phyloP scores from a whole-genome alignment of 1,140 invertebrate genomes.

The Harpegnathos saltator region DNA sequence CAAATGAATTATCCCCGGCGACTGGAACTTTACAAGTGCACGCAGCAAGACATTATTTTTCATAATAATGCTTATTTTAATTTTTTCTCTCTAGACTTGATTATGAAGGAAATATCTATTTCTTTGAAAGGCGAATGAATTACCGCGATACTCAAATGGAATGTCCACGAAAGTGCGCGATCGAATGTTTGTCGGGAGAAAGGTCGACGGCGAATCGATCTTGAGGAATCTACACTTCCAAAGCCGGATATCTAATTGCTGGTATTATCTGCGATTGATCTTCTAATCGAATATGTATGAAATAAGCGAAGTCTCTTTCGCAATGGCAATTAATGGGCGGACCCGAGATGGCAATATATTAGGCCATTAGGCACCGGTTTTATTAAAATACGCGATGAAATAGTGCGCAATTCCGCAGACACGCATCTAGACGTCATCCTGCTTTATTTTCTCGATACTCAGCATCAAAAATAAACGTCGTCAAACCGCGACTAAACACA shows the following conservation, averaged over 20 bases:
- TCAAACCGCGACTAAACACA: not conserved
- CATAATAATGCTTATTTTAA: too few relatives aligned
- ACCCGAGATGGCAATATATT: not conserved
- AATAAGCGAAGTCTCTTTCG: slow-evolving; percentile 10
- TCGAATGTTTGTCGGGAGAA: not conserved
- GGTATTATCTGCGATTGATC: not conserved
- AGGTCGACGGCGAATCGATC: not conserved
- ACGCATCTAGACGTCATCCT: not conserved
- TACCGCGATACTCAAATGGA: not conserved
- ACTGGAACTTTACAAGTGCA: too few relatives aligned
- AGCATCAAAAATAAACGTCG: not conserved
- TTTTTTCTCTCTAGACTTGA: too few relatives aligned
- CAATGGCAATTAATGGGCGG: not conserved
- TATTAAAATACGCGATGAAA: not conserved
- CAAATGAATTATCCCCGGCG: too few relatives aligned
- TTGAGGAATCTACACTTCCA: too few relatives aligned
- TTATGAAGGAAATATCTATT: too few relatives aligned
- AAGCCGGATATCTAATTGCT: not conserved
- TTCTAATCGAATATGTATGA: slow-evolving; percentile 2
- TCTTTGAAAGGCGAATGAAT: too few relatives aligned
- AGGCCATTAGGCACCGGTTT: not conserved
- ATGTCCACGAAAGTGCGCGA: not conserved
- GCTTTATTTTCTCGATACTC: not conserved
- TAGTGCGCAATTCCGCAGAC: not conserved
- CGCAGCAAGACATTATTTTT: too few relatives aligned